A percentile compares a stretch with the other conserved stretches of the same genome.
phyloP scores from a whole-genome alignment of 2,888 invertebrate species.

The Phortica magna region DNA sequence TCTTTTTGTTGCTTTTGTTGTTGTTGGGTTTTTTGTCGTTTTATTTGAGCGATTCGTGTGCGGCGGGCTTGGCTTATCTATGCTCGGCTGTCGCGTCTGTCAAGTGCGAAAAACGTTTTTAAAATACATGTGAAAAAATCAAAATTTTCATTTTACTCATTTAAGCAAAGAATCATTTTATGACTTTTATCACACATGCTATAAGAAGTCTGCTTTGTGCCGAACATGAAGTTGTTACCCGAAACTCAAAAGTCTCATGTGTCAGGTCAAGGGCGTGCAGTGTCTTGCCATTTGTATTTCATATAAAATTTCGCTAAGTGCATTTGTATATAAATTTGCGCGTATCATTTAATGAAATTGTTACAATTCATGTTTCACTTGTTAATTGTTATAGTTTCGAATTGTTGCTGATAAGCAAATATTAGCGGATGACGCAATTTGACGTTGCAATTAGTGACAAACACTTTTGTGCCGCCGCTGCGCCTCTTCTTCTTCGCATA shows the following conservation, averaged over 20 bases:
- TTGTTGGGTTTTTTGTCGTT: slow-evolving; percentile 2
- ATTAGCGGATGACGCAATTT: slow-evolving; percentile 61
- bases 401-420: slow-evolving; percentile 50
- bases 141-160: not conserved
- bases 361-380: slow-evolving; percentile 57
- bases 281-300: not conserved
- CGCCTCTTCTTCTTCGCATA: too few relatives aligned
- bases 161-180: not conserved
- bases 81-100: slow-evolving; percentile 10
- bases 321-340: not conserved
- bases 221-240: not conserved
- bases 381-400: slow-evolving; percentile 54
- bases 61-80: slow-evolving; percentile 32
- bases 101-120: slow-evolving; percentile 13
- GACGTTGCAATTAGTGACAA: slow-evolving; percentile 60
- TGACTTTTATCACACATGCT: not conserved
- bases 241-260: not conserved
- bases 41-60: slow-evolving; percentile 9
- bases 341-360: slow-evolving; percentile 32
- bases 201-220: not conserved
- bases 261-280: not conserved
- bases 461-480: too few relatives aligned
- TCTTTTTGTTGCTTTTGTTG: not conserved
- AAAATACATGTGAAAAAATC: not conserved
- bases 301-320: not conserved